Evolutionary conservation across 2,888 invertebrate species (phyloP).

Genomic region (Dinocampus coccinellae): DNA sequence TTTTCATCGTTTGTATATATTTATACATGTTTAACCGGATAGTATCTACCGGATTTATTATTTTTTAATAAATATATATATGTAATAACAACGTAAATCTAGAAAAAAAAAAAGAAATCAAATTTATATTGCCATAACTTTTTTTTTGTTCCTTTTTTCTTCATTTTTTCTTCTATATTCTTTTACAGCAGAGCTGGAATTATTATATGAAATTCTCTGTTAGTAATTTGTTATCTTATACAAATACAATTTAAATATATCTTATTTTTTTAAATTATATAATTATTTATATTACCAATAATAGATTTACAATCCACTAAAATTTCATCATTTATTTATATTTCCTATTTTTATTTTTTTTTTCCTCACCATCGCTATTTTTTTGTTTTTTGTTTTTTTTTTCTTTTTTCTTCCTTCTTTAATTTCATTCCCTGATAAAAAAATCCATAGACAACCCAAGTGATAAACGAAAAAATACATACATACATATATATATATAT

Average conservation of each 20-base stretch:
- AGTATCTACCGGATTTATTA: slow-evolving; percentile 5
- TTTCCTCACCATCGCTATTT: no score
- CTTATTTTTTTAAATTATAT: slow-evolving; percentile 46
- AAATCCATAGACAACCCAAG: no score
- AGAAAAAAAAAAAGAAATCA: slow-evolving; percentile 61
- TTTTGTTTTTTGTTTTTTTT: background rate
- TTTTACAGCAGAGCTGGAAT: background rate
- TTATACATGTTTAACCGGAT: slow-evolving; percentile 48
- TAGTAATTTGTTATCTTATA: slow-evolving; percentile 52
- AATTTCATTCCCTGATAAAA: no score
- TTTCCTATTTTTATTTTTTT: background rate
- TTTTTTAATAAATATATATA: slow-evolving; percentile 51
- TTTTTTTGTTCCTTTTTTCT: slow-evolving; percentile 43
- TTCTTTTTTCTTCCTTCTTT: no score
- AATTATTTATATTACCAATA: slow-evolving; percentile 19
- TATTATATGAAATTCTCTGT: slow-evolving; percentile 9
- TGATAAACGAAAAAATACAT: no score
- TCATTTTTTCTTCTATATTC: slow-evolving; percentile 34
- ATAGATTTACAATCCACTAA: background rate
- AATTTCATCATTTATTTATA: background rate
- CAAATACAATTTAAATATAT: slow-evolving; percentile 56
- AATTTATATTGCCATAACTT: slow-evolving; percentile 45
- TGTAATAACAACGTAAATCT: slow-evolving; percentile 65
- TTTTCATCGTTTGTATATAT: slow-evolving; percentile 52
- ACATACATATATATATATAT: no score